Evolutionary conservation across 1,140 invertebrate genomes (phyloP), one percentile per base, ranked within the genome.

Genomic region (Rhopalosiphum padi): DNA sequence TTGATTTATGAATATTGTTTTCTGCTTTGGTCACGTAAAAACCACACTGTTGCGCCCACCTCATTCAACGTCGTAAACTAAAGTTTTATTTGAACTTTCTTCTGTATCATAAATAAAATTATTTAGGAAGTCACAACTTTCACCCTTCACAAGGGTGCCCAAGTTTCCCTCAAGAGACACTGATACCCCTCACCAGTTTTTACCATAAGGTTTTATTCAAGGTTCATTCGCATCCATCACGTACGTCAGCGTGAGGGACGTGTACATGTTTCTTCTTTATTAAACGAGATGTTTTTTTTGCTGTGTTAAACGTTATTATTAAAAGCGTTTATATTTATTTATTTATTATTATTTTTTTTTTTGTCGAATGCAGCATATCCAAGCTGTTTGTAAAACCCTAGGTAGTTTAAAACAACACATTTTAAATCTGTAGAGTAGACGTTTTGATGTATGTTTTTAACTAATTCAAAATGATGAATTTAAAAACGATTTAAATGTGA

Each of bases 1-100:
- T 93, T 93, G 91, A 93, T 93, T 85, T 86, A 93, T 93, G 91
- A 86, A 86, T 86, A 86, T 86, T 93, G 48, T 48, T 93, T 85
- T 86, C 77, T 18, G 25, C 23, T 48, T 46, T 11, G n/a, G 22
- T 41, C 77, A 53, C 91, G 77, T 83, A 51, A 25, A 92, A 92
- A 92, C 46, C 35, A 85, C 77, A 83, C 35, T 92, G 91, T 92
- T 92, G 46, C 91, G 53, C n/a, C 46, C 21, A 4, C 25, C 30
- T 41, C 88, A 25, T 55, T 90, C 51, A 23, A 53, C 8, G 41
- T 85, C 46, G n/a, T 93, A 93, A 86, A 37, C 86, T 48, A 93
- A 93, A 86, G n/a, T 93, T 93, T 93, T 55, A 93, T 93, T 93
- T 43, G 41, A 93, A 93, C 48, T 93, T 93, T 85, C n/a, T 37